Conservation (phyloP, 2,113 vertebrate genomes). For the Pithys albifrons region DNA sequence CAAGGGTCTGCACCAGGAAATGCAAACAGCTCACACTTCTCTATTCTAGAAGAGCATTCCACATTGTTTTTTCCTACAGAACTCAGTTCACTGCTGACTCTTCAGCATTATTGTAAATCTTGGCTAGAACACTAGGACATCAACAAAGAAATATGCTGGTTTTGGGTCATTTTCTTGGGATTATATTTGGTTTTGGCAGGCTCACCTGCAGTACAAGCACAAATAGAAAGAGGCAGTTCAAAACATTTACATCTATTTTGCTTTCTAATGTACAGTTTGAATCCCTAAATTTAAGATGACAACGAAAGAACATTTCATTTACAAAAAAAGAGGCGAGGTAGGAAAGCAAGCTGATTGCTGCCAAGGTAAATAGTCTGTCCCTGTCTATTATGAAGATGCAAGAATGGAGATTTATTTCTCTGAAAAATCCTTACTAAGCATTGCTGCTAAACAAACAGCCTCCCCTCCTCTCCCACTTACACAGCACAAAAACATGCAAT, state of each 20-base stretch:
- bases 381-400: background rate
- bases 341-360: background rate
- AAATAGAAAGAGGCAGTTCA: background rate
- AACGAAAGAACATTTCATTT: background rate
- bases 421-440: constrained; percentile 47
- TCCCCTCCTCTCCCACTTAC: constrained; percentile 26
- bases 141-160: background rate
- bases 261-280: background rate
- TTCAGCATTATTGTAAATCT: background rate
- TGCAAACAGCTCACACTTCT: background rate
- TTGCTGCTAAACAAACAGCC: background rate
- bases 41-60: background rate
- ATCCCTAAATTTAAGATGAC: background rate
- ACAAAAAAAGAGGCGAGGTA: background rate
- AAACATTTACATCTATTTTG: background rate
- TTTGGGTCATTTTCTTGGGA: background rate
- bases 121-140: background rate
- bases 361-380: constrained; percentile 37
- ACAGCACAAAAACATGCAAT: constrained; percentile 30
- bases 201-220: background rate
- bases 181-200: background rate
- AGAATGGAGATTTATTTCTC: constrained; percentile 14
- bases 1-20: background rate
- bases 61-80: background rate
- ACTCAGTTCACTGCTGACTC: background rate